These are phyloP conservation scores for Cyclophora albipunctata DNA, from an alignment of 2,888 invertebrate species.

Conservation along the genomic window DNA sequence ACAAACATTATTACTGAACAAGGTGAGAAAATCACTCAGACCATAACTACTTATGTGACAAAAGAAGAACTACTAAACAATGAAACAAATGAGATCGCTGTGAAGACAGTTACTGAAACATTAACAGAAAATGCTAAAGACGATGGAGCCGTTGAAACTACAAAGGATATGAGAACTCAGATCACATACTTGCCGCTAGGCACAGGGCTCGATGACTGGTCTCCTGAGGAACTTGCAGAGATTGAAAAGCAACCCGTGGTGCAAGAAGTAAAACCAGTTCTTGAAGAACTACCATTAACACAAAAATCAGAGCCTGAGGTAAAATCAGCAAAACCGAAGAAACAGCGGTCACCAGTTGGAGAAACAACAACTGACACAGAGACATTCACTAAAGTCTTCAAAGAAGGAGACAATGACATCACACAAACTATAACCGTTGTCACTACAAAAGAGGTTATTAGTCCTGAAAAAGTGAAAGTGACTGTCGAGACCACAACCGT, in stretches of 20 bases:
- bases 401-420: conserved; percentile 62
- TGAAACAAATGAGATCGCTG: conserved; percentile 56
- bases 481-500: conserved; percentile 69
- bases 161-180: conserved; percentile 66
- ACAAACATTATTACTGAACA: conserved; percentile 62
- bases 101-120: conserved; percentile 65
- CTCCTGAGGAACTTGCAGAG: conserved; percentile 60
- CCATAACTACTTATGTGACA: conserved; percentile 55
- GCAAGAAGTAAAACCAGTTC: conserved; percentile 34
- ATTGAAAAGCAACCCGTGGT: conserved; percentile 45
- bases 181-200: conserved; percentile 67
- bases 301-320: conserved; percentile 28
- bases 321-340: conserved; percentile 41
- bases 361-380: conserved; percentile 67
- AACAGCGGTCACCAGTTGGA: conserved; percentile 62
- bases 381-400: conserved; percentile 58
- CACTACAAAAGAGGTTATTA: conserved; percentile 66
- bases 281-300: conserved; percentile 34
- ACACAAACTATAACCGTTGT: conserved; percentile 67
- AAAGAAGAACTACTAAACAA: conserved; percentile 62
- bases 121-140: conserved; percentile 57
- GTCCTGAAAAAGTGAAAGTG: conserved; percentile 64
- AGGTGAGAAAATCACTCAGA: conserved; percentile 61
- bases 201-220: conserved; percentile 62
- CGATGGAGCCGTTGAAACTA: conserved; percentile 62